Percentiles rank a stretch among this genome's conserved stretches.
Evolutionary conservation across 2,888 invertebrate genomes (phyloP).

Genomic region (Furcula furcula): DNA sequence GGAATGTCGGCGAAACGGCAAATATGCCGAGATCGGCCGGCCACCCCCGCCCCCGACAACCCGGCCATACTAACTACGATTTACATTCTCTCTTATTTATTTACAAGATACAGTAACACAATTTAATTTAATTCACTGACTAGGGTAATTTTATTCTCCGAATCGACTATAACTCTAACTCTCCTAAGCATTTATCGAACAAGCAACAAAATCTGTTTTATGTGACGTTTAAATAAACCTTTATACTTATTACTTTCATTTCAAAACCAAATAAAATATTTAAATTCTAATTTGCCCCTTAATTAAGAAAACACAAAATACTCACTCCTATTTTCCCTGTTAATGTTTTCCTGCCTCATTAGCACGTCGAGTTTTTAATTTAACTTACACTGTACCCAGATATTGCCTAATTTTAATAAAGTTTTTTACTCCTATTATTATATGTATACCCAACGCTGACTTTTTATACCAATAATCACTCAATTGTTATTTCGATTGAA

Average conservation of each 20-base stretch:
- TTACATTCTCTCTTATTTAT: conserved; percentile 67
- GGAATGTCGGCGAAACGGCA: conserved; percentile 73
- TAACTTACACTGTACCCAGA: conserved; percentile 2
- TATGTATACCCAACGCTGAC: background rate
- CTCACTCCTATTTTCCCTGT: conserved; percentile 2
- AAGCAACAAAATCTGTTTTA: too few species aligned
- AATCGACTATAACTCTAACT: conserved; percentile 12
- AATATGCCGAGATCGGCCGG: conserved; percentile 63
- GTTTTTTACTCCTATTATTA: background rate
- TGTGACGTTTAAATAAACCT: too few species aligned
- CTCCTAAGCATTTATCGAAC: conserved; percentile 18
- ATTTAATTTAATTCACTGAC: conserved; percentile 49
- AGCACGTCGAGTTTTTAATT: conserved; percentile 3
- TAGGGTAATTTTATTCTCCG: conserved; percentile 33
- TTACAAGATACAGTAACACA: conserved; percentile 53
- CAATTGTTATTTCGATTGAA: conserved; percentile 10
- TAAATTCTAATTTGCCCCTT: background rate
- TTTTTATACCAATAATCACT: conserved; percentile 12
- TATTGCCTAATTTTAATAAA: background rate
- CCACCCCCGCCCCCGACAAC: conserved; percentile 32
- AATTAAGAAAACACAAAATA: background rate
- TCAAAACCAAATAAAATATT: too few species aligned
- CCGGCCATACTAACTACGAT: conserved; percentile 60
- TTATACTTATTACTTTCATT: too few species aligned
- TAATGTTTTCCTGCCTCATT: conserved; percentile 2